These are phyloP conservation scores for Pedicia rivosa DNA, from an alignment of 2,888 invertebrate genomes.

Conservation along the genomic window DNA sequence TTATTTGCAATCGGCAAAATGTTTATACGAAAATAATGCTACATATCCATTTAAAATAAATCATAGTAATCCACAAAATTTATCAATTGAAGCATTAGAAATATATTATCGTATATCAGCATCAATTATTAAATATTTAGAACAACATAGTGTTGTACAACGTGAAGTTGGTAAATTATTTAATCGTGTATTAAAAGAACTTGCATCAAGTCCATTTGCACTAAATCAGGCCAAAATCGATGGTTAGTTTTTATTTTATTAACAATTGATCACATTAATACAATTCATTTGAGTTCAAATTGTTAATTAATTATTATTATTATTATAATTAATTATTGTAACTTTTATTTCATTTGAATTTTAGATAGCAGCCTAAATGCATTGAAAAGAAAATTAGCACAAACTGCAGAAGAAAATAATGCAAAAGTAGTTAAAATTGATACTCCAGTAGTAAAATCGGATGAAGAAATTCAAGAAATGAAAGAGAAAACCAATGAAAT, in stretches of 20 bases:
- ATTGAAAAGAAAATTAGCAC: slow-evolving; percentile 17
- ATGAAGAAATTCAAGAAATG: neutral
- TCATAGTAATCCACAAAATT: slow-evolving; percentile 65
- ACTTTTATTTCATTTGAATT: neutral
- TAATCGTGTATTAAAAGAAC: slow-evolving; percentile 31
- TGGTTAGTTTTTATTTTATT: slow-evolving; percentile 16
- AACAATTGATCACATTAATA: neutral
- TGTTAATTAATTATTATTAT: neutral
- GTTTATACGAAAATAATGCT: slow-evolving; percentile 63
- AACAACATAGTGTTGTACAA: slow-evolving; percentile 49
- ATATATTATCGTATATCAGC: slow-evolving; percentile 73
- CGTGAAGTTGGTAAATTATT: slow-evolving; percentile 42
- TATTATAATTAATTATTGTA: neutral
- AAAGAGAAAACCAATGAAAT: neutral
- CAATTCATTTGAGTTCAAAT: neutral
- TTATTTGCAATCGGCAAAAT: slow-evolving; percentile 63
- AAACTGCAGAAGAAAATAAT: slow-evolving; percentile 16
- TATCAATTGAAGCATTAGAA: slow-evolving; percentile 81
- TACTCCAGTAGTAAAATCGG: slow-evolving; percentile 7
- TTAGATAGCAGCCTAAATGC: slow-evolving; percentile 17
- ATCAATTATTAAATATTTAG: slow-evolving; percentile 73
- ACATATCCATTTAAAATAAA: slow-evolving; percentile 74
- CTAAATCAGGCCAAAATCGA: slow-evolving; percentile 31
- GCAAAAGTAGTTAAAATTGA: slow-evolving; percentile 14
- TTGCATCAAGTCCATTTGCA: slow-evolving; percentile 34